Percentiles rank a stretch among this genome's conserved stretches.
Evolutionary conservation across 2,113 vertebrate species (phyloP).

Genomic region (Hucho hucho): DNA sequence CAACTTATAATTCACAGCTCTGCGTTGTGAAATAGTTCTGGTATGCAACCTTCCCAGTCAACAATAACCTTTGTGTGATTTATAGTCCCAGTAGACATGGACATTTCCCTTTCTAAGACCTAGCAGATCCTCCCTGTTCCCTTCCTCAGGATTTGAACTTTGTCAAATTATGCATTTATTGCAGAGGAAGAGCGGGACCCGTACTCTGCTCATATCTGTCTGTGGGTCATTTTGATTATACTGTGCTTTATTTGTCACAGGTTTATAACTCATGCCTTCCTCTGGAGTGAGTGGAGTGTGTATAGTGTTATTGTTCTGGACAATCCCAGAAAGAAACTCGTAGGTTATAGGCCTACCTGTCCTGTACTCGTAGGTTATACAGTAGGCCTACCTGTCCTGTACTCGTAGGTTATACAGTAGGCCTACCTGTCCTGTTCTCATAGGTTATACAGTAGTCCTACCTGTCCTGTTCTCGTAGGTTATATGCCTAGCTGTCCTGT

Average conservation of each 20-base stretch:
- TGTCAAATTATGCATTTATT: not conserved
- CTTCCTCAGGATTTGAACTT: constrained; percentile 48
- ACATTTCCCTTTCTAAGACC: constrained; percentile 25
- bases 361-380: too few relatives aligned
- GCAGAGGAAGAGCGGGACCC: not conserved
- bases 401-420: too few relatives aligned
- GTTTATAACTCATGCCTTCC: too few relatives aligned
- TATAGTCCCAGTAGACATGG: not conserved
- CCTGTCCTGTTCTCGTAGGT: too few relatives aligned
- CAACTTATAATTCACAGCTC: constrained; percentile 3
- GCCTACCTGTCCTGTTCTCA: too few relatives aligned
- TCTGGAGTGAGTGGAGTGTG: too few relatives aligned
- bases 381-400: too few relatives aligned
- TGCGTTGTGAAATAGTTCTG: constrained; percentile 36
- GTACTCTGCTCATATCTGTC: not conserved
- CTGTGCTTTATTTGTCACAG: not conserved
- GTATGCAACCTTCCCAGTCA: constrained; percentile 29
- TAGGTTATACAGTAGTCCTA: too few relatives aligned
- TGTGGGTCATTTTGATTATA: not conserved
- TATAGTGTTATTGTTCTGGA: too few relatives aligned
- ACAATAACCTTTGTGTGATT: constrained; percentile 23
- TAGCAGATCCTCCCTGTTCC: constrained; percentile 40
- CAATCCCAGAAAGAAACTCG: too few relatives aligned
- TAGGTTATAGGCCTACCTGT: too few relatives aligned
- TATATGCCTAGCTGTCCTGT: too few relatives aligned